Conservation (phyloP, 2,888 invertebrate species). For the Drosophila eohydei region DNA sequence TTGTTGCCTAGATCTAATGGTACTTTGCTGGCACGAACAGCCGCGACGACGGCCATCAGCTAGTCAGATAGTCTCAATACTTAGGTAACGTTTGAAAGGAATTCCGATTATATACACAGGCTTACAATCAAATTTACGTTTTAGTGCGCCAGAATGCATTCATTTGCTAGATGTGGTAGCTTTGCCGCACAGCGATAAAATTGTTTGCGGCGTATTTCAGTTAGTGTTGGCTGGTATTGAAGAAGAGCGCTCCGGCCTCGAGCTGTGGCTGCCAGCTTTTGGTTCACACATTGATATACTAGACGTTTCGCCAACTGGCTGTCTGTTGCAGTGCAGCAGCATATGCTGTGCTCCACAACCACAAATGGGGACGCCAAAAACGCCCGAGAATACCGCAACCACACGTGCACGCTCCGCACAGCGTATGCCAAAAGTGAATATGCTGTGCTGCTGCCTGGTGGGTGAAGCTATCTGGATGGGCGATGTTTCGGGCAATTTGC, state of each 20-base stretch:
- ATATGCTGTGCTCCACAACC: constrained; percentile 82
- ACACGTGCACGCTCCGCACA: constrained; percentile 70
- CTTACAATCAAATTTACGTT: not conserved
- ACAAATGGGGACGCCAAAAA: constrained; percentile 62
- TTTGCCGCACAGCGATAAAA: constrained; percentile 89
- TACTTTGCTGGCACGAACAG: constrained; percentile 96
- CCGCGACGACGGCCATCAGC: constrained; percentile 95
- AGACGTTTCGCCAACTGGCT: constrained; percentile 86
- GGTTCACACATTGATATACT: constrained; percentile 89
- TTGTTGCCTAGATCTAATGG: constrained; percentile 97
- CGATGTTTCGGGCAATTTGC: constrained; percentile 93
- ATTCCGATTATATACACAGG: not conserved
- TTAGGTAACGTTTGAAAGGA: constrained; percentile 76
- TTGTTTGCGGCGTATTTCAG: constrained; percentile 87
- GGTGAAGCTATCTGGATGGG: constrained; percentile 94
- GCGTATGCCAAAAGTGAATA: constrained; percentile 80
- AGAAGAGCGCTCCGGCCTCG: constrained; percentile 88
- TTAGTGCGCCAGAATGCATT: constrained; percentile 95
- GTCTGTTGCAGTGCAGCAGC: constrained; percentile 88
- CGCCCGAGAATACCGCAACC: constrained; percentile 54
- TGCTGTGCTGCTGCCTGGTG: constrained; percentile 88
- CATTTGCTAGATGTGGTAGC: constrained; percentile 92
- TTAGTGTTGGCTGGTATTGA: constrained; percentile 83
- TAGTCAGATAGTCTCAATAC: constrained; percentile 96
- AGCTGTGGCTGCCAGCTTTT: constrained; percentile 91